phyloP scores from a whole-genome alignment of 2,113 vertebrate species.

The Lepus europaeus region DNA sequence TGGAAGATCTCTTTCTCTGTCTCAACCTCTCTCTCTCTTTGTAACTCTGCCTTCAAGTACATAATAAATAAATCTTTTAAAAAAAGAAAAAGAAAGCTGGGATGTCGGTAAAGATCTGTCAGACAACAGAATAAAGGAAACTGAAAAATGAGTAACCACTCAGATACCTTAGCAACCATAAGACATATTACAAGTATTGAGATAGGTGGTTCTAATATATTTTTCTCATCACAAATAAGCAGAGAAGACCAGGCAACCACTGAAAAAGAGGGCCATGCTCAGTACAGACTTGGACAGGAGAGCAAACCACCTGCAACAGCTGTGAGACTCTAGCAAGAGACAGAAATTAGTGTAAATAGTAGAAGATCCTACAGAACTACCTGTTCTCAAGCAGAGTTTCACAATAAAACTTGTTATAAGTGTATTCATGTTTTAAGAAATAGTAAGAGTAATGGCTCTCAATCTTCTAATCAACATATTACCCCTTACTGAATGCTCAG shows the following conservation, averaged over 20 bases:
- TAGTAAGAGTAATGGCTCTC: not conserved
- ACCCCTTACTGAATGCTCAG: conserved; percentile 32
- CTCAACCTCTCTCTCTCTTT: too few species aligned
- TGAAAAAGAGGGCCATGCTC: not conserved
- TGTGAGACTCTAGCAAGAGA: conserved; percentile 2
- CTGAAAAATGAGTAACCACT: conserved; percentile 56
- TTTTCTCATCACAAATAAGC: conserved; percentile 52
- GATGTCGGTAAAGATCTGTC: conserved; percentile 38
- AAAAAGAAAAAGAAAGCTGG: not conserved
- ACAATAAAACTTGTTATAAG: conserved; percentile 37
- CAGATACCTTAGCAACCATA: conserved; percentile 39
- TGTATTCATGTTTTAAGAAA: conserved; percentile 53
- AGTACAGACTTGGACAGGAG: not conserved
- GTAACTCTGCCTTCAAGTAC: too few species aligned
- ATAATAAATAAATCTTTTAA: too few species aligned
- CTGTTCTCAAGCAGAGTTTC: conserved; percentile 46
- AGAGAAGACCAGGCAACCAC: not conserved
- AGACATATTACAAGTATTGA: conserved; percentile 51
- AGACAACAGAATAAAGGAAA: conserved; percentile 42
- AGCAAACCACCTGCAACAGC: not conserved
- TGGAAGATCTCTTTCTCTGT: too few species aligned
- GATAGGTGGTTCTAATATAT: not conserved
- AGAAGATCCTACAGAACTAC: conserved; percentile 31
- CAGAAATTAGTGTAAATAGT: conserved; percentile 16
- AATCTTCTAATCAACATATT: not conserved